Evolutionary conservation across 2,888 invertebrate species (phyloP).

Genomic region (Pristionchus maxplancki): DNA sequence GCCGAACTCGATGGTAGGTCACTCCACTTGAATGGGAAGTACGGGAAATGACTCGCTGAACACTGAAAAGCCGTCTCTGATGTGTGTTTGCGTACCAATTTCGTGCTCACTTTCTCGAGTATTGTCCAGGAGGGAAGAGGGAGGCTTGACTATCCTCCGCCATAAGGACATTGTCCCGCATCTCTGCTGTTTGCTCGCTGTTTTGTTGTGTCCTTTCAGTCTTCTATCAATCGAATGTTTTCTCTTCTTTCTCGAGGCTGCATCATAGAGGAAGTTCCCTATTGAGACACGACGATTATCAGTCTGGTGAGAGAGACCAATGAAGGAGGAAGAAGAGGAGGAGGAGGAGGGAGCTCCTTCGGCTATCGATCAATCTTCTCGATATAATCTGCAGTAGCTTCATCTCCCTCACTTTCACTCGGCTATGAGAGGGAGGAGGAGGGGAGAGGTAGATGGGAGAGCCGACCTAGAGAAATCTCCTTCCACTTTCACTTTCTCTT

Average conservation of each 20-base stretch:
- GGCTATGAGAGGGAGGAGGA: not conserved
- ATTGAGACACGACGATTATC: constrained; percentile 7
- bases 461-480: constrained; percentile 25
- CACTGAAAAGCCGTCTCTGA: not conserved
- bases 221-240: constrained; percentile 22
- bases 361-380: not conserved
- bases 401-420: constrained; percentile 31
- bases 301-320: not conserved
- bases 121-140: not conserved
- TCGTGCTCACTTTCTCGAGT: constrained; percentile 13
- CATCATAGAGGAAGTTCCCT: not conserved
- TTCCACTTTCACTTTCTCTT: constrained; percentile 8
- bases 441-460: constrained; percentile 4
- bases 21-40: not conserved
- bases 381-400: constrained; percentile 30
- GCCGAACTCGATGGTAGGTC: constrained; percentile 12
- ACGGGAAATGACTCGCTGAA: not conserved
- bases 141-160: not conserved
- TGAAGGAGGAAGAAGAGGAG: not conserved
- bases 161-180: constrained; percentile 21
- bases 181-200: not conserved
- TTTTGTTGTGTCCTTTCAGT: not conserved
- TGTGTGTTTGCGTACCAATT: not conserved
- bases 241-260: not conserved
- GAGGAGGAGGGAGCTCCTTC: not conserved